phyloP scores from a whole-genome alignment of 2,797 vertebrate genomes.

The Myotis vivesi region DNA sequence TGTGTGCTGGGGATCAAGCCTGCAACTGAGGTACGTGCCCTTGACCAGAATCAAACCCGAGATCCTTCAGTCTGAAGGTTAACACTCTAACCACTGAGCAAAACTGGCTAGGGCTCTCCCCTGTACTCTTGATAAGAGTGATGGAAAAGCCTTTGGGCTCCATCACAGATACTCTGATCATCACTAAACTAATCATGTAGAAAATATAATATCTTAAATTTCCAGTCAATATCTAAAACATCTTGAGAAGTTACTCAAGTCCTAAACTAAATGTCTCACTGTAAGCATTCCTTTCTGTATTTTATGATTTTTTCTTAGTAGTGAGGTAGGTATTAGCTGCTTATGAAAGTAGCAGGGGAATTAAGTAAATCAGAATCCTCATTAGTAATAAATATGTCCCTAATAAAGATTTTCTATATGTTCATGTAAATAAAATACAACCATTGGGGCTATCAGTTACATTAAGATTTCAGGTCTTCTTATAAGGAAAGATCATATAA shows the following conservation, averaged over 20 bases:
- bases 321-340: neutral
- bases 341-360: neutral
- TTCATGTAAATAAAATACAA: neutral
- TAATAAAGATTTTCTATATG: neutral
- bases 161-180: neutral
- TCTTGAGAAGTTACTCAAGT: neutral
- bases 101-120: no score
- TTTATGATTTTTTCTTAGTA: neutral
- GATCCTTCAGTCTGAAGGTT: no score
- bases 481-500: neutral
- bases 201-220: conserved; percentile 10
- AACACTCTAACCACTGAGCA: no score
- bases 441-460: neutral
- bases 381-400: neutral
- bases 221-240: neutral
- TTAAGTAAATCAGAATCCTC: neutral
- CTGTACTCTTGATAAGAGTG: neutral
- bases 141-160: neutral
- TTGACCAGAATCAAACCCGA: no score
- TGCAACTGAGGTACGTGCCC: no score
- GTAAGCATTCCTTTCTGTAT: neutral
- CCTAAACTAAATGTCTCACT: neutral
- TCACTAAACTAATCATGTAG: neutral
- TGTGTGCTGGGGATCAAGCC: no score
- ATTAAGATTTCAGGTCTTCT: neutral